A percentile compares a stretch with the other conserved stretches of the same genome.
phyloP scores from a whole-genome alignment of 2,797 vertebrate species.

The Pseudocheirus occidentalis region DNA sequence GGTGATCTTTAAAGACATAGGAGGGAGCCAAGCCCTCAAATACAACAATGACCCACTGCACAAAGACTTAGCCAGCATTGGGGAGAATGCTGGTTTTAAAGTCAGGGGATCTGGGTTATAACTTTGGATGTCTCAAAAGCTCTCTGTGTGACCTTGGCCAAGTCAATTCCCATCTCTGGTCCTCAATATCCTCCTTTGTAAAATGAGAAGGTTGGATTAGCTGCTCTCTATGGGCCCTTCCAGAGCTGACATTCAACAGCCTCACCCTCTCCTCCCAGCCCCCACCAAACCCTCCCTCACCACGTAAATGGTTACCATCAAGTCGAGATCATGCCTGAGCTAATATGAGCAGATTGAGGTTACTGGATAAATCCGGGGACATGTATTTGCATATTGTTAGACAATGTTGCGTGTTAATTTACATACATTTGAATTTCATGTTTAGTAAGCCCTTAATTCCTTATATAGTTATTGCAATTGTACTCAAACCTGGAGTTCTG shows the following conservation, averaged over 20 bases:
- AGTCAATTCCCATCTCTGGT: not conserved
- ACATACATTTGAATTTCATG: constrained; percentile 8
- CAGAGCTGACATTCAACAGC: not conserved
- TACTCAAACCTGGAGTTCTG: not conserved
- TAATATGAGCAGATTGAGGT: not conserved
- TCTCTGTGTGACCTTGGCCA: not conserved
- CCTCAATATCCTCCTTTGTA: not conserved
- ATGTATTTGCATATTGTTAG: not conserved
- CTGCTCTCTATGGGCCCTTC: not conserved
- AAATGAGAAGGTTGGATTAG: not conserved
- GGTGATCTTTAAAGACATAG: not conserved
- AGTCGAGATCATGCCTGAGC: not conserved
- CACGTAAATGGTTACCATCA: not conserved
- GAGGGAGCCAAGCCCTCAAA: fast-evolving
- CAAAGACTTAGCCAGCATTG: not conserved
- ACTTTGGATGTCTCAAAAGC: not conserved
- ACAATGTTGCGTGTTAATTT: not conserved
- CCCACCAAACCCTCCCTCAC: fast-evolving
- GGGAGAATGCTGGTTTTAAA: not conserved
- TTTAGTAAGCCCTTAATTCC: not conserved
- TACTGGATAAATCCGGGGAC: not conserved
- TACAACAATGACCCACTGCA: not conserved
- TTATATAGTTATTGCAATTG: not conserved
- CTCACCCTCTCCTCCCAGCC: not conserved
- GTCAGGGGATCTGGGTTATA: not conserved